phyloP scores from a whole-genome alignment of 2,113 vertebrate species.

The Irena cyanogastra region DNA sequence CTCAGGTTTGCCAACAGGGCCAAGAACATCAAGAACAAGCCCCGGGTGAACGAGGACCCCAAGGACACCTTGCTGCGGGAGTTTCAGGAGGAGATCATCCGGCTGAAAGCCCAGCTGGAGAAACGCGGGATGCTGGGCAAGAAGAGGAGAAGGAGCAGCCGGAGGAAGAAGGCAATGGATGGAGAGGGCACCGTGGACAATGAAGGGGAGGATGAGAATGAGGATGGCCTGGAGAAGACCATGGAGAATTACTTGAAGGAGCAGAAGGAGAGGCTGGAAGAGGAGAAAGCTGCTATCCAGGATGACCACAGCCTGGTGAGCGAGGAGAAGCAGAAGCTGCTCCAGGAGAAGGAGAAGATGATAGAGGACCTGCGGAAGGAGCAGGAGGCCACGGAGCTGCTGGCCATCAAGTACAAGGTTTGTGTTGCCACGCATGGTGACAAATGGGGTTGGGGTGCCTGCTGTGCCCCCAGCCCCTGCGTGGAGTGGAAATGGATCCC shows the following conservation, averaged over 20 bases:
- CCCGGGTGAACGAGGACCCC: slow-evolving; percentile 93
- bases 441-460: fast-evolving
- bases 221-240: slow-evolving; percentile 75
- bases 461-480: neutral
- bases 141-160: slow-evolving; percentile 82
- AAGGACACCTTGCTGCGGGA: slow-evolving; percentile 93
- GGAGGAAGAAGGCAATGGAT: slow-evolving; percentile 67
- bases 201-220: slow-evolving; percentile 72
- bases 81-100: slow-evolving; percentile 92
- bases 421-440: fast-evolving
- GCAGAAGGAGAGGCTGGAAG: slow-evolving; percentile 88
- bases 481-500: neutral
- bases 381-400: slow-evolving; percentile 89
- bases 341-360: slow-evolving; percentile 97
- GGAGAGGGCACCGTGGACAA: slow-evolving; percentile 56
- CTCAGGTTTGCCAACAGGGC: slow-evolving; percentile 91
- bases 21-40: slow-evolving; percentile 97
- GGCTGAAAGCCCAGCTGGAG: slow-evolving; percentile 92
- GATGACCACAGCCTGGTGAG: slow-evolving; percentile 89
- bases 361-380: slow-evolving; percentile 90
- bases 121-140: slow-evolving; percentile 82
- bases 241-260: slow-evolving; percentile 87
- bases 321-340: slow-evolving; percentile 90
- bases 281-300: slow-evolving; percentile 91
- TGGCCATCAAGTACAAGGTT: slow-evolving; percentile 96